A percentile compares a stretch with the other conserved stretches of the same genome.
Conservation (phyloP, 2,113 vertebrate genomes). For the Tangachromis dhanisi region DNA sequence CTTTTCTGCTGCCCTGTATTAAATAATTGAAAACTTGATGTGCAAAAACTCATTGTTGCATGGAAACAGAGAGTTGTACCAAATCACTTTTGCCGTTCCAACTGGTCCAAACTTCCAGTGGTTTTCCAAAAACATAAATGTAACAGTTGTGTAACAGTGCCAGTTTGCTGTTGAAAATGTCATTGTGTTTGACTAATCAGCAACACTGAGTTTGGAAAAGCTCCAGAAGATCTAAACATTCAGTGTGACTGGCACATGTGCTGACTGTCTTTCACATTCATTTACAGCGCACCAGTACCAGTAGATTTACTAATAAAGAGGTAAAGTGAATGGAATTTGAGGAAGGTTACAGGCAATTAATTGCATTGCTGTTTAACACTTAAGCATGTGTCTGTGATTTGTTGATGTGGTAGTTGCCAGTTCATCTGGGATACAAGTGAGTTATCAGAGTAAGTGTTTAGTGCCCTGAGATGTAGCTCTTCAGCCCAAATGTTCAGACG, state of each 20-base stretch:
- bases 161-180: background rate
- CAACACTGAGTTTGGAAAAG: background rate
- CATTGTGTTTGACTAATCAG: background rate
- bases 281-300: background rate
- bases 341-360: background rate
- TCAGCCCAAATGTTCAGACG: background rate
- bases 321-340: background rate
- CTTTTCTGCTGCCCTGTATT: background rate
- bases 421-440: background rate
- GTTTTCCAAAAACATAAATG: background rate
- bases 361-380: background rate
- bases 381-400: background rate
- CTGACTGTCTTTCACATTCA: background rate
- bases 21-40: background rate
- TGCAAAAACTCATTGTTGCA: background rate
- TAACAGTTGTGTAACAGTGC: background rate
- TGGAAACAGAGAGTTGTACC: no score
- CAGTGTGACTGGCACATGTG: background rate
- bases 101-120: background rate
- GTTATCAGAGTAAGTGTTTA: background rate
- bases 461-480: background rate
- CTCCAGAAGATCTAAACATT: accelerated
- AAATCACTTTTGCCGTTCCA: background rate
- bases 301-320: background rate
- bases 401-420: background rate